A percentile compares a stretch with the other conserved stretches of the same genome.
Evolutionary conservation across 2,888 invertebrate genomes (phyloP).

Genomic region (Drosophila pseudotalamancana): DNA sequence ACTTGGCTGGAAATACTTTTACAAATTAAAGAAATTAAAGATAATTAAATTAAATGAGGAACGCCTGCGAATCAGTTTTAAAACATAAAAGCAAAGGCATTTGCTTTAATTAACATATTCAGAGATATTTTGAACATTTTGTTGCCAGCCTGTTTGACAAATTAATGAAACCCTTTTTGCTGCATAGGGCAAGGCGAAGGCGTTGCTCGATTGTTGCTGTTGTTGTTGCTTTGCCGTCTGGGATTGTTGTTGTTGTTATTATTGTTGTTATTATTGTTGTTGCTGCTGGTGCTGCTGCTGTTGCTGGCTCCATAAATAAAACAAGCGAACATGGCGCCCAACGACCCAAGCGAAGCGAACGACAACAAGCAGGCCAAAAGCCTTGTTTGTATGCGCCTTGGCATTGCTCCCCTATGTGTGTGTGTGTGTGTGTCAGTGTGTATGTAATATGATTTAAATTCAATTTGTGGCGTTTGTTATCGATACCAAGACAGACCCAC

Average conservation of each 20-base stretch:
- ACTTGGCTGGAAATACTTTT: background rate
- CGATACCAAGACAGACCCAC: slow-evolving; percentile 69
- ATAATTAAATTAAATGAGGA: background rate
- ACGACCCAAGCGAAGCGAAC: slow-evolving; percentile 8
- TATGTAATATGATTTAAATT: slow-evolving; percentile 75
- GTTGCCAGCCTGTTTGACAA: background rate
- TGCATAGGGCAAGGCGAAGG: slow-evolving; percentile 52
- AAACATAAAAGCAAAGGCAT: background rate
- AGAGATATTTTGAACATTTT: background rate
- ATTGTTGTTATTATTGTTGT: slow-evolving; percentile 24
- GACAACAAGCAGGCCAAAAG: slow-evolving; percentile 27
- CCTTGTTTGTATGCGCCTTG: slow-evolving; percentile 31
- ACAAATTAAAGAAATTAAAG: background rate
- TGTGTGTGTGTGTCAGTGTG: slow-evolving; percentile 28
- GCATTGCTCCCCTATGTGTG: too few species aligned
- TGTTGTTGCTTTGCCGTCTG: slow-evolving; percentile 16
- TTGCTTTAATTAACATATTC: slow-evolving; percentile 1
- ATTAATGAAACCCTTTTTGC: slow-evolving; percentile 14
- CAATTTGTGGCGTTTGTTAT: slow-evolving; percentile 77
- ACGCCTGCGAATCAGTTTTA: too few species aligned
- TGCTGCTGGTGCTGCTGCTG: slow-evolving; percentile 5
- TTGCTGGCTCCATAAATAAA: slow-evolving; percentile 67
- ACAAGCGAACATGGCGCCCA: slow-evolving; percentile 60
- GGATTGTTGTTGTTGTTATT: slow-evolving; percentile 9
- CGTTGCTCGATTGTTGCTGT: slow-evolving; percentile 36